Base-by-base conservation (phyloP, 2,113 vertebrate genomes). In the Halcyon malimbica region DNA sequence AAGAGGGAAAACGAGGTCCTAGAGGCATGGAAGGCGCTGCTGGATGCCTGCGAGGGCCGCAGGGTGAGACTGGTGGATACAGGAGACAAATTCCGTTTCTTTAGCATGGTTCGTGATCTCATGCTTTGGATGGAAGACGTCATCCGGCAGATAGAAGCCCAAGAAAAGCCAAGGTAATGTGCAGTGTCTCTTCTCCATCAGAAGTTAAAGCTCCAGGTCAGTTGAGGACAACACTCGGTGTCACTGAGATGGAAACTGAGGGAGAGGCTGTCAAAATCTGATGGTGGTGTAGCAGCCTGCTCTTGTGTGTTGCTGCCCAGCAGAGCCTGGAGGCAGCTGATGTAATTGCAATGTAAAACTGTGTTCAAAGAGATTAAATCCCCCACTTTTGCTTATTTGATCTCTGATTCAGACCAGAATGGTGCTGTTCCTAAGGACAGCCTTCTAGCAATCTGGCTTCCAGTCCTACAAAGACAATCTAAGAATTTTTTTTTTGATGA, bases 81-180 rank as follows among this genome's bases (percentile, higher is more conserved):
- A 0, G 99, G 99, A 10, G 99, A 99, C 98, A 99, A 99, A 95
- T 99, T 99, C 98, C 98, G 99, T 42, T 99, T 99, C 96, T 99
- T 99, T 97, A 99, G 99, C 98, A 98, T 99, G 98, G 99, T 99
- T 60, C 98, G 99, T 2, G 99, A 99, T 91, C 99, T 99, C 93
- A 98, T 99, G 99, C 98, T 99, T 33, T 99, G 99, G 99, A 99
- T 99, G 99, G 99, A 99, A 41, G 99, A 99, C 0, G 99, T 99
- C 59, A 99, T 99, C 96, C 98, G 99, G 59, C 99, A 99, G 94
- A 99, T 99, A 23, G 99, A 99, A 94, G 99, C 99, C 86, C 99
- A 99, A 92, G 99, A 99, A 95, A 99, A 99, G 56, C 99, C 99
- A 75, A 99, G 99, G 99, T 99, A 98, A 97, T 2, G 28, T 60